These are phyloP conservation scores for Tipula vernalis DNA, from an alignment of 2,888 invertebrate genomes.

Conservation along the genomic window DNA sequence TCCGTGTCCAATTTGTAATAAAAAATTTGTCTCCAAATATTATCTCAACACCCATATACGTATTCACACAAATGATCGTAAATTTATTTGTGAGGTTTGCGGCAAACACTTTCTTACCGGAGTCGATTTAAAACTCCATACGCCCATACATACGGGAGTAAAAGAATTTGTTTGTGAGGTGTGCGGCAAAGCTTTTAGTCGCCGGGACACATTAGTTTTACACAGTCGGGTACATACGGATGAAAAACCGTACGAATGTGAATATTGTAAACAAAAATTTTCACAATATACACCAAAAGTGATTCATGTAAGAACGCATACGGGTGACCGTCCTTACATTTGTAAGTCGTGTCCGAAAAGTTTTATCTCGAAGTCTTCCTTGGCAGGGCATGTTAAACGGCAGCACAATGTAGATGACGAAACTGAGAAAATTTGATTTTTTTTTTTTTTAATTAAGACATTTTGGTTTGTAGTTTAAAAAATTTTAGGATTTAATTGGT, in stretches of 20 bases:
- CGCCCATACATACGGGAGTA: constrained; percentile 48
- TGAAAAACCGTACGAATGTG: constrained; percentile 44
- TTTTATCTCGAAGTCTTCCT: constrained; percentile 45
- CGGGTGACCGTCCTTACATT: constrained; percentile 46
- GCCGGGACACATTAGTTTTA: constrained; percentile 44
- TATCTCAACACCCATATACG: constrained; percentile 44
- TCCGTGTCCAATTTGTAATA: constrained; percentile 44
- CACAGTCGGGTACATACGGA: constrained; percentile 46
- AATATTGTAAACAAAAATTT: constrained; percentile 47
- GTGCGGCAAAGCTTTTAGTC: constrained; percentile 47
- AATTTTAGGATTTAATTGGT: neutral
- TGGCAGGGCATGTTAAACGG: constrained; percentile 46
- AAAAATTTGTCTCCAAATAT: constrained; percentile 47
- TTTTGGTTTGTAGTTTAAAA: too few relatives aligned
- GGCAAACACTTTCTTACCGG: constrained; percentile 46
- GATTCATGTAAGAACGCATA: constrained; percentile 47
- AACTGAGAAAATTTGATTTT: neutral
- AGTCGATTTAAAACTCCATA: constrained; percentile 45
- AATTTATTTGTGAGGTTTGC: constrained; percentile 45
- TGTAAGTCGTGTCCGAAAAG: constrained; percentile 45
- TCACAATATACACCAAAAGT: constrained; percentile 53
- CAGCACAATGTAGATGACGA: constrained; percentile 23
- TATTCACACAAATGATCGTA: constrained; percentile 47
- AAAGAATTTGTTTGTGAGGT: constrained; percentile 48
- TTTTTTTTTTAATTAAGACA: neutral